Percentiles rank a stretch among this genome's conserved stretches.
Evolutionary conservation across 2,888 invertebrate genomes (phyloP).

Genomic region (Himalopsyche kuldschensis): DNA sequence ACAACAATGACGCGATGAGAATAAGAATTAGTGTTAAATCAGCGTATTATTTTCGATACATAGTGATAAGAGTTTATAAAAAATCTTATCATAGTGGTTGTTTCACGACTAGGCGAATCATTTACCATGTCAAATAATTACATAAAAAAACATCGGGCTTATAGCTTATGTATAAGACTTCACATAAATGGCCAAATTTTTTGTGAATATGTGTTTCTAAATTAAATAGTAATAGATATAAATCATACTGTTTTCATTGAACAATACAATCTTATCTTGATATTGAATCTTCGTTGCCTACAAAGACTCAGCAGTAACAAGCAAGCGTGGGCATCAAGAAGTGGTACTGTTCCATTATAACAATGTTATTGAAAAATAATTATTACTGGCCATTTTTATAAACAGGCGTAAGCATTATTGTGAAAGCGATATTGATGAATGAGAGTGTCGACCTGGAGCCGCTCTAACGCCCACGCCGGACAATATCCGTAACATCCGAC

Average conservation of each 20-base stretch:
- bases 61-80: too few relatives aligned
- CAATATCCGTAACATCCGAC: slow-evolving; percentile 25
- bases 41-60: too few relatives aligned
- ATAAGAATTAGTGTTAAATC: too few relatives aligned
- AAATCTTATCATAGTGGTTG: too few relatives aligned
- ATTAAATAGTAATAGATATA: background rate
- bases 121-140: too few relatives aligned
- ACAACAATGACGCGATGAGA: too few relatives aligned
- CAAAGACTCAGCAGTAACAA: slow-evolving; percentile 15
- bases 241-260: background rate
- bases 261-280: slow-evolving; percentile 24
- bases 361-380: slow-evolving; percentile 38
- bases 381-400: slow-evolving; percentile 25
- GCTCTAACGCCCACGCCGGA: slow-evolving; percentile 28
- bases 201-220: background rate
- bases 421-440: slow-evolving; percentile 31
- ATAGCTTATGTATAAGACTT: too few relatives aligned
- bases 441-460: slow-evolving; percentile 17
- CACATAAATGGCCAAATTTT: too few relatives aligned
- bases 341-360: slow-evolving; percentile 13
- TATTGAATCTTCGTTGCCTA: slow-evolving; percentile 28
- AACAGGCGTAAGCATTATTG: slow-evolving; percentile 2
- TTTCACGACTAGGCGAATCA: too few relatives aligned
- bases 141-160: too few relatives aligned
- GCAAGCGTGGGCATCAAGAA: slow-evolving; percentile 21